These are phyloP conservation scores for Molothrus aeneus DNA, from an alignment of 2,797 vertebrate genomes.

Conservation along the genomic window DNA sequence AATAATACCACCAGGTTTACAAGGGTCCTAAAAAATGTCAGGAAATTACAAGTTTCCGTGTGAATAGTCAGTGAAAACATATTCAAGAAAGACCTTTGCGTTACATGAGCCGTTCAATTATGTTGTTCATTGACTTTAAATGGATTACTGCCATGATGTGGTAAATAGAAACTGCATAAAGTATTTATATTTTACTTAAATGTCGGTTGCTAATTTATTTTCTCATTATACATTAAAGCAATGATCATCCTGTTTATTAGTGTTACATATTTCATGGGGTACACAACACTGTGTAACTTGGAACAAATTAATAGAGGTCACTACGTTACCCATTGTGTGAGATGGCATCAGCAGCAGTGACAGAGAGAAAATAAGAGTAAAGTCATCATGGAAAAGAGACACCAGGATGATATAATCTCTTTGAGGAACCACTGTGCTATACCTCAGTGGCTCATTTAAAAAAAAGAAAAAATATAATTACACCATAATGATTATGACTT, in stretches of 20 bases:
- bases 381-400: not conserved
- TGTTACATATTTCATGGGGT: constrained; percentile 64
- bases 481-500: not conserved
- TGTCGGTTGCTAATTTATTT: constrained; percentile 67
- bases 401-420: not conserved
- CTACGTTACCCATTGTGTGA: not conserved
- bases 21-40: not conserved
- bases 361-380: not conserved
- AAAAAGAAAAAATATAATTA: not conserved
- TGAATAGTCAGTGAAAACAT: not conserved
- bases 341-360: not conserved
- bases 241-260: constrained; percentile 62
- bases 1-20: not conserved
- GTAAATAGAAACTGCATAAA: constrained; percentile 68
- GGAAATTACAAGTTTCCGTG: not conserved
- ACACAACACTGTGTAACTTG: constrained; percentile 33
- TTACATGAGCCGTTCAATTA: constrained; percentile 45
- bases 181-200: constrained; percentile 70
- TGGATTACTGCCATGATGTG: constrained; percentile 24
- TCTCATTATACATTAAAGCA: constrained; percentile 59
- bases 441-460: not conserved
- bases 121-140: constrained; percentile 54
- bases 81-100: not conserved
- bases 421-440: not conserved
- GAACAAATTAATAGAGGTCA: constrained; percentile 41